Evolutionary conservation across 2,113 vertebrate species (phyloP), one percentile per base, ranked within the genome.

Genomic region (Ursus arctos): DNA sequence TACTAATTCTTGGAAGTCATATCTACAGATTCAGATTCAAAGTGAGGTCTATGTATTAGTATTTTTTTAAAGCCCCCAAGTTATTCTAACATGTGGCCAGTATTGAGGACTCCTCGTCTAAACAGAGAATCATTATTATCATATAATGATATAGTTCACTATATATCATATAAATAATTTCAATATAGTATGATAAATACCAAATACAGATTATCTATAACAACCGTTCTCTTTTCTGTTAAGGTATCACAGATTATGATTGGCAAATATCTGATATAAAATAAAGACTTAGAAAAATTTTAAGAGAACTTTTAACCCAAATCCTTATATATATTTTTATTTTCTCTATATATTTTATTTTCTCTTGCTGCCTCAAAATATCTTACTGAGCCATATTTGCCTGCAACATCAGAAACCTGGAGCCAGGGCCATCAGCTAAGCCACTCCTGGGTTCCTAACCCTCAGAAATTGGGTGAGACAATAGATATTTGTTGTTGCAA

Each of bases 41-140:
- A 91, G 40, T 55, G 22, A n/a, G 26, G 18, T 13, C 85, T 22
- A 87, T 33, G 14, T 43, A 82, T 87, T 65, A 90, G 18, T 63
- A 81, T 28, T 51, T 92, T 79, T 26, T 3, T 74, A 94, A 94
- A 91, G 18, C 9, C 51, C 33, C 19, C 28, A 83, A 57, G 21
- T n/a, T 85, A 94, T 94, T 88, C 12, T 55, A 57, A 80, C 16
- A 28, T 57, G 61, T 91, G 15, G 13, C 18, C 19, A 79, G 51
- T 88, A 53, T 59, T 88, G 26, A 83, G n/a, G 53, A 94, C 8
- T 19, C 6, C 18, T 33, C 6, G 18, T 61, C n/a, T 88, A 77
- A 76, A 94, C 55, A 13, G 49, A 94, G n/a, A 82, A 15, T 69
- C n/a, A 71, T 55, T 24, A 69, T 82, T 94, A 88, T 94, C n/a